Evolutionary conservation across 2,797 vertebrate species (phyloP).

Genomic region (Muscicapa comitata): DNA sequence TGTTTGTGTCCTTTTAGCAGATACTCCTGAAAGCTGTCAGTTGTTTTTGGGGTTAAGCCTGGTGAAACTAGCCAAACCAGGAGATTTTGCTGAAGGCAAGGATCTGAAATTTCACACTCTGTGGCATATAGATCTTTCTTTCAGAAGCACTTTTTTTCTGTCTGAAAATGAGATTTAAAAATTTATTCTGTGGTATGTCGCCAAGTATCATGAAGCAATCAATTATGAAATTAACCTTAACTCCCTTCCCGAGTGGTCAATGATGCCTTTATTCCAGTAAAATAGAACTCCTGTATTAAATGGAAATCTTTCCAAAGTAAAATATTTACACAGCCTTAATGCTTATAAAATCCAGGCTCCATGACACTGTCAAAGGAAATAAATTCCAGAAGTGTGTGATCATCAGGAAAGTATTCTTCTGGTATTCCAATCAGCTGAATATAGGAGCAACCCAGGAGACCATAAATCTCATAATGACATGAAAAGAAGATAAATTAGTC

Average conservation of each 20-base stretch:
- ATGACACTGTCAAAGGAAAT: background rate
- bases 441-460: background rate
- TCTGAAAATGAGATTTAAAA: background rate
- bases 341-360: background rate
- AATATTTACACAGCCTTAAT: background rate
- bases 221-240: background rate
- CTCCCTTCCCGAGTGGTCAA: background rate
- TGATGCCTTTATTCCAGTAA: background rate
- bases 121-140: background rate
- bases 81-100: background rate
- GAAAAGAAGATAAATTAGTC: slow-evolving; percentile 31
- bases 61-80: background rate
- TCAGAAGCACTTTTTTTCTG: background rate
- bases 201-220: background rate
- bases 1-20: background rate
- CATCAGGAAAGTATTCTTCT: slow-evolving; percentile 5
- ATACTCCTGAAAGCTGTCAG: background rate
- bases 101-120: background rate
- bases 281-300: background rate
- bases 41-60: background rate
- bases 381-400: slow-evolving; percentile 1
- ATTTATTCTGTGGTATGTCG: background rate
- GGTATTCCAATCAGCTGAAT: slow-evolving; percentile 1
- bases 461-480: slow-evolving; percentile 6
- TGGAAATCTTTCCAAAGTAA: background rate